Evolutionary conservation across 1,140 invertebrate genomes (phyloP), one percentile per base, ranked within the genome.

Genomic region (Elysia chlorotica): DNA sequence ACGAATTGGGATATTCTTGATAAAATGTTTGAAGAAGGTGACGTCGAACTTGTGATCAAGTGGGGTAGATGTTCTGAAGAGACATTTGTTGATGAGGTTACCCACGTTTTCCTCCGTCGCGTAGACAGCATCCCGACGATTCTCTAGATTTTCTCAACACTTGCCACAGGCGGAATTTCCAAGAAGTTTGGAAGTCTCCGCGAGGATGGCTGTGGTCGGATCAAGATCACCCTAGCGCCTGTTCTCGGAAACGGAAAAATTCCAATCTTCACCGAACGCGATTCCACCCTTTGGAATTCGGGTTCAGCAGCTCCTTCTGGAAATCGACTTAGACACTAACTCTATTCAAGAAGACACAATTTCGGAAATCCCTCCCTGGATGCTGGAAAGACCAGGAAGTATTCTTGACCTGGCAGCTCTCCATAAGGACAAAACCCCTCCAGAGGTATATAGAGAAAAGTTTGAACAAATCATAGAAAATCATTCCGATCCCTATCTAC

Each of bases 321-420:
- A 81, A 37, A 70, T 76, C 25, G 31, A n/a, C 6, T 54, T 30
- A 0, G 72, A 62, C n/a, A 48, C 23, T 48, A 75, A 81, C 59
- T 81, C 77, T 21, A 81, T 59, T 14, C 76, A 70, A 72, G 79
- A 75, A 35, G 79, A 67, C 2, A 79, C 71, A 66, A 73, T 61
- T 14, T 61, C 75, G 1, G 78, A 66, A 30, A 30, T 17, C 17
- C 79, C 25, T 17, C 76, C 78, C 66, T 81, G n/a, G n/a, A n/a
- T n/a, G n/a, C n/a, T n/a, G n/a, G n/a, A n/a, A n/a, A n/a, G n/a
- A n/a, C n/a, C n/a, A n/a, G n/a, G n/a, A n/a, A n/a, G n/a, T n/a
- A n/a, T n/a, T n/a, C n/a, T n/a, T n/a, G n/a, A n/a, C n/a, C n/a
- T n/a, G n/a, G n/a, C n/a, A n/a, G n/a, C n/a, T n/a, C n/a, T n/a